Evolutionary conservation across 30 jellyfish, hydroid and myxozoan genomes (phyloP), one percentile per base, ranked within the genome.

Genomic region (Pelagia noctiluca): DNA sequence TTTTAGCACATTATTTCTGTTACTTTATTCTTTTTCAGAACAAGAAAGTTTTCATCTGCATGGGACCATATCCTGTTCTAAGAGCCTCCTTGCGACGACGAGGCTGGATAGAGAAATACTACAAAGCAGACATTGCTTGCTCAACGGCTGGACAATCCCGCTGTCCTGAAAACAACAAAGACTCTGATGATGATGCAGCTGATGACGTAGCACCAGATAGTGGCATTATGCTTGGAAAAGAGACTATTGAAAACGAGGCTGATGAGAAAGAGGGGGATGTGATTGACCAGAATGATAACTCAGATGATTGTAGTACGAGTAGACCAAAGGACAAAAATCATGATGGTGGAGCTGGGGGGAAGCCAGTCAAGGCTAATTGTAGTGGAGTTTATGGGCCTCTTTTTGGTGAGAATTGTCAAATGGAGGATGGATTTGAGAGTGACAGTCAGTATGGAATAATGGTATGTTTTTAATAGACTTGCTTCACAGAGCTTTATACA

Each of bases 101-200:
- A 35, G 98, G 98, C 63, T 93, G 98, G 98, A 80, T 93, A 21
- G 98, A 93, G 69, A 87, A 93, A 60, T 64, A 80, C 74, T 93
- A 86, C 89, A 93, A 93, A 54, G 85, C 85, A 1, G 91, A 80
- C 70, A 77, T 63, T 30, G 89, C 78, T 16, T 82, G 85, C 82
- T 65, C 85, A 23, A 68, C 24, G 63, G 31, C 71, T 25, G 94
- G 88, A 22, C 64, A 63, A 32, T 52, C 63, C 25, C 68, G 88
- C 16, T 75, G 84, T 33, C 88, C 88, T 18, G 83, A 84, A 36
- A 72, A 64, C 37, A 23, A 68, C 78, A 71, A 85, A 29, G 88
- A 84, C 63, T 84, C 94, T 0, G 94, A 84, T 28, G 87, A 70
- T 52, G 89, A 86, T 35, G 89, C 31, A 31, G 88, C 63, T 66